Evolutionary conservation across 2,113 vertebrate species (phyloP).

Genomic region (Cebus imitator): DNA sequence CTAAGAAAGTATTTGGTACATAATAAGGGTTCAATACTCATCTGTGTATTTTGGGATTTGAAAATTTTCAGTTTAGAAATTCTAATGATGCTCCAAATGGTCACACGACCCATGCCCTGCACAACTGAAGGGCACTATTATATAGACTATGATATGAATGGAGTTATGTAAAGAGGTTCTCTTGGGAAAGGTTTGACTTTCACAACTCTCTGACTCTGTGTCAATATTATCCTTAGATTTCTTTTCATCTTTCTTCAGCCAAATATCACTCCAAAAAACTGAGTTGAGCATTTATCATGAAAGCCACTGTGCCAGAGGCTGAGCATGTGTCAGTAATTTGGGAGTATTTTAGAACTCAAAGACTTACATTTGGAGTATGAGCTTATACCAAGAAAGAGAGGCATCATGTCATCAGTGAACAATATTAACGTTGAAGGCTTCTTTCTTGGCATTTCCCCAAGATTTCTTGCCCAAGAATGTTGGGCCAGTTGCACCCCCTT

Average conservation of each 20-base stretch:
- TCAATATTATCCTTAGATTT: neutral
- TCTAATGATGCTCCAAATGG: neutral
- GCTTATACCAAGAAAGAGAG: neutral
- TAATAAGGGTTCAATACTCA: neutral
- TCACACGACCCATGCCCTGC: neutral
- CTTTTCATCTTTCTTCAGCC: neutral
- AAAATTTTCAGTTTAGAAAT: constrained; percentile 1
- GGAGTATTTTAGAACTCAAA: neutral
- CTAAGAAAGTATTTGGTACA: neutral
- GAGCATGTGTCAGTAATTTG: neutral
- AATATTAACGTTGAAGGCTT: neutral
- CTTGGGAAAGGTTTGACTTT: neutral
- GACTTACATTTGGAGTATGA: neutral
- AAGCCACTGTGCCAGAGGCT: neutral
- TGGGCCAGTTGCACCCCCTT: neutral
- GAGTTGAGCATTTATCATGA: neutral
- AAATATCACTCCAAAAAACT: constrained; percentile 4
- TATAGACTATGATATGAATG: neutral
- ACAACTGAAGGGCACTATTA: neutral
- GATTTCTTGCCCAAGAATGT: neutral
- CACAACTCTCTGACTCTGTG: neutral
- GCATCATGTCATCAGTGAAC: neutral
- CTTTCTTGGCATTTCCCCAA: neutral
- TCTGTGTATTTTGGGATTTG: neutral
- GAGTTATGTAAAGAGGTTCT: neutral